Evolutionary conservation across 2,113 vertebrate genomes (phyloP).

Genomic region (Plectropomus leopardus): DNA sequence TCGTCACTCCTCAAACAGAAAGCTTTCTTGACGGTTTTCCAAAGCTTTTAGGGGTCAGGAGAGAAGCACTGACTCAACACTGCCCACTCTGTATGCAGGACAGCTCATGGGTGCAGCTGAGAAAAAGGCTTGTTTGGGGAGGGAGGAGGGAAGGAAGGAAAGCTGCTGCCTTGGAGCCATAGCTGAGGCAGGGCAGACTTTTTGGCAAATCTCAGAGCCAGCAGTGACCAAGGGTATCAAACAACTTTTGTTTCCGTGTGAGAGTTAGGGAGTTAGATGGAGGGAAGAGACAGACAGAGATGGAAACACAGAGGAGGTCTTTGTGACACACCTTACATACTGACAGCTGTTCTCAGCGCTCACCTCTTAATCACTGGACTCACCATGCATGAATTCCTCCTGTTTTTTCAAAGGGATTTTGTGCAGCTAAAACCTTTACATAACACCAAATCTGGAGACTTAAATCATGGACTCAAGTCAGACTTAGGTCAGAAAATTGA

Average conservation of each 20-base stretch:
- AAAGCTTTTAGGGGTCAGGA: constrained; percentile 71
- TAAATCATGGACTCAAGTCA: not conserved
- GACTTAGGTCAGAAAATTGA: not conserved
- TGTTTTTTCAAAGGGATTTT: not conserved
- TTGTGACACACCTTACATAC: constrained; percentile 28
- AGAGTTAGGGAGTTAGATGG: not conserved
- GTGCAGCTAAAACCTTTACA: not conserved
- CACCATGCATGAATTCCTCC: constrained; percentile 4
- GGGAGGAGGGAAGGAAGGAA: not conserved
- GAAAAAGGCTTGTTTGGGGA: constrained; percentile 67
- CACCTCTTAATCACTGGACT: constrained; percentile 19
- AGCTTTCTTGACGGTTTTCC: constrained; percentile 76
- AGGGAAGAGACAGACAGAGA: constrained; percentile 22
- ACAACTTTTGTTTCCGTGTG: constrained; percentile 40
- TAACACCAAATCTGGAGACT: not conserved
- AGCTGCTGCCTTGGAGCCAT: constrained; percentile 32
- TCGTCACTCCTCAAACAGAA: constrained; percentile 66
- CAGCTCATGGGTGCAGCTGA: constrained; percentile 61
- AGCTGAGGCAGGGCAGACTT: constrained; percentile 37
- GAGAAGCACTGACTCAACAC: constrained; percentile 76
- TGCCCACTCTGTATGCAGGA: constrained; percentile 76
- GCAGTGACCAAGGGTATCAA: constrained; percentile 46
- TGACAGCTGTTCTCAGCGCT: constrained; percentile 11
- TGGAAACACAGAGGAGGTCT: constrained; percentile 34
- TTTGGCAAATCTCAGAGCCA: constrained; percentile 49